Base-by-base conservation (phyloP, 2,113 vertebrate species). In the Gallinago undulata region DNA sequence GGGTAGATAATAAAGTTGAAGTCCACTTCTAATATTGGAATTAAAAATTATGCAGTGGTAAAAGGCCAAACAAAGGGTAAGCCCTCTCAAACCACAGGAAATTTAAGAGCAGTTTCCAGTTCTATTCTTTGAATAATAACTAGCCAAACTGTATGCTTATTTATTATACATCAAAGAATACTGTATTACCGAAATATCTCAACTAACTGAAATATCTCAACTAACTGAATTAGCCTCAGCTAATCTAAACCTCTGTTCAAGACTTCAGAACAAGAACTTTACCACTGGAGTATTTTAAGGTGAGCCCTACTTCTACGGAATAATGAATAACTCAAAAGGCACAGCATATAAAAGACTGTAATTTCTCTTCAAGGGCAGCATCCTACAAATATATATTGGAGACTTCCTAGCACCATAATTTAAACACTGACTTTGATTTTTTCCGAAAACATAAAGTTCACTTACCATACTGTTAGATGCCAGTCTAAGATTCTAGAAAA, bases 401-500 rank as follows among this genome's bases (percentile, higher is more conserved):
- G 10, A 30, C 15, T 86, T 91, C 30, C 69, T 62, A 66, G 51
- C 60, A 37, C 11, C 19, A 48, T 50, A 57, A 77, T 67, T 82
- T 53, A 77, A 79, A 59, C 47, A 48, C 28, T 22, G 87, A 50
- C 22, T 68, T 89, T 74, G 31, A 45, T 50, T 74, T 83, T 83
- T 70, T 37, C 15, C 43, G 22, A 76, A n/a, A 22, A 83, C 31
- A 50, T 12, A 64, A 11, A 85, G 33, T 13, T 88, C 55, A 96
- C 97, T 90, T 98, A 99, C 99, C 98, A 97, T 95, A 94, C 97
- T 60, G 93, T 97, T 72, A 99, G 97, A 96, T 99, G 99, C 99
- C 99, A 99, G 92, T 98, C 96, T 76, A 98, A 94, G 86, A 99
- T 99, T 96, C 97, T 98, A 81, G 99, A 99, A 97, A 99, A 99